A percentile compares a stretch with the other conserved stretches of the same genome.
Evolutionary conservation across 1,140 invertebrate species (phyloP).

Genomic region (Diprion similis): DNA sequence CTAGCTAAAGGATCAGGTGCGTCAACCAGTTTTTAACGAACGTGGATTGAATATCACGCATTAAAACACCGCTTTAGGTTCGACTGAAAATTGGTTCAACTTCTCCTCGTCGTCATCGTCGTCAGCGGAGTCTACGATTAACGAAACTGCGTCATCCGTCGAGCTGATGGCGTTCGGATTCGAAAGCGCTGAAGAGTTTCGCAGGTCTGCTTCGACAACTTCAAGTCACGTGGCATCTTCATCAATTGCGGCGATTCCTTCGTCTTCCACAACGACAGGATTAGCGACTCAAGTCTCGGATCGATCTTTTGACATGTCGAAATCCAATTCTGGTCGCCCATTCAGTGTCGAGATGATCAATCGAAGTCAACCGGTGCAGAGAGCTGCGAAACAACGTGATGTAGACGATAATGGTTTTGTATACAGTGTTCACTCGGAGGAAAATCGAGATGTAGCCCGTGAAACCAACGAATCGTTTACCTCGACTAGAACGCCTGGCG

Average conservation of each 20-base stretch:
- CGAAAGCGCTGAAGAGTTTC: neutral
- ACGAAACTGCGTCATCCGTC: neutral
- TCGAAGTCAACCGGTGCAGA: neutral
- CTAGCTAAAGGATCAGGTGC: neutral
- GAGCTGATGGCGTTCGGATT: neutral
- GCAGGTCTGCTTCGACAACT: neutral
- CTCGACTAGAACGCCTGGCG: neutral
- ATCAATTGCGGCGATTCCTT: neutral
- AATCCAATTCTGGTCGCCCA: neutral
- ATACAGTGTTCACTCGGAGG: no score
- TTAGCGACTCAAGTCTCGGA: neutral
- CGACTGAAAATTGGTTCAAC: neutral
- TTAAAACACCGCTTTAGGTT: neutral
- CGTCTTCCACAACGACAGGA: neutral
- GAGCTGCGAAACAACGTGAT: neutral
- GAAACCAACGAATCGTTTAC: neutral
- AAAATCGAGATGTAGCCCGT: neutral
- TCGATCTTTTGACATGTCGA: neutral
- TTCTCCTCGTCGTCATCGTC: neutral
- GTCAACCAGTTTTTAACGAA: neutral
- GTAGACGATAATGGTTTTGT: neutral
- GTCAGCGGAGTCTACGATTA: neutral
- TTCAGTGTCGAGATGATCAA: neutral
- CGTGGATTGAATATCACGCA: neutral
- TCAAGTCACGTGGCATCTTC: neutral